Evolutionary conservation across 2,888 invertebrate genomes (phyloP).

Genomic region (Cheilosia variabilis): DNA sequence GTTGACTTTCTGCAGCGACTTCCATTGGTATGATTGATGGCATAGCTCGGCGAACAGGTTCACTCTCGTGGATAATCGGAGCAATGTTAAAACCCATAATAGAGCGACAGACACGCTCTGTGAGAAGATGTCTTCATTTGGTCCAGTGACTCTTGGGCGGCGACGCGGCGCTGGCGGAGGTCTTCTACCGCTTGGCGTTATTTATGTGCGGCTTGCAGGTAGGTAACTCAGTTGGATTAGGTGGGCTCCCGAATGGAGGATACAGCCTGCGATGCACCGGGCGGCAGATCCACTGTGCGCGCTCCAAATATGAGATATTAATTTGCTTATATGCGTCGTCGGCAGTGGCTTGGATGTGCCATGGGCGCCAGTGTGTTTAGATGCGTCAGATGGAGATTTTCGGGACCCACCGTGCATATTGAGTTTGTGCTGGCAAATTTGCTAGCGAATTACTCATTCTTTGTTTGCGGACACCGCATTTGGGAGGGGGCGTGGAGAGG

Average conservation of each 20-base stretch:
- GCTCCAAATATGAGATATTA: conserved; percentile 71
- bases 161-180: conserved; percentile 23
- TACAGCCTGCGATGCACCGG: conserved; percentile 23
- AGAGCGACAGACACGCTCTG: conserved; percentile 76
- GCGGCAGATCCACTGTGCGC: conserved; percentile 22
- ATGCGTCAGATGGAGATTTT: conserved; percentile 52
- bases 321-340: conserved; percentile 72
- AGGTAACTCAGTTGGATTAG: conserved; percentile 56
- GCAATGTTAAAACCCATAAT: conserved; percentile 75
- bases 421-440: conserved; percentile 44
- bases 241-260: conserved; percentile 65
- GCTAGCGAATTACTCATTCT: conserved; percentile 29
- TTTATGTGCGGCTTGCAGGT: conserved; percentile 70
- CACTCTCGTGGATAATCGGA: conserved; percentile 73
- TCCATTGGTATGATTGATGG: conserved; percentile 73
- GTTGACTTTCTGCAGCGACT: conserved; percentile 49
- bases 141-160: conserved; percentile 58
- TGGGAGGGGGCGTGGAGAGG: conserved; percentile 37
- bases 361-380: conserved; percentile 73
- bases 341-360: conserved; percentile 42
- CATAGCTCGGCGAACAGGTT: conserved; percentile 71
- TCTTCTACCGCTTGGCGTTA: conserved; percentile 63
- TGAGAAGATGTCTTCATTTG: conserved; percentile 75
- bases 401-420: conserved; percentile 5
- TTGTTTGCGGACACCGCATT: background rate